Base-by-base conservation (phyloP, 2,888 invertebrate species). In the Ganaspis brasiliensis region DNA sequence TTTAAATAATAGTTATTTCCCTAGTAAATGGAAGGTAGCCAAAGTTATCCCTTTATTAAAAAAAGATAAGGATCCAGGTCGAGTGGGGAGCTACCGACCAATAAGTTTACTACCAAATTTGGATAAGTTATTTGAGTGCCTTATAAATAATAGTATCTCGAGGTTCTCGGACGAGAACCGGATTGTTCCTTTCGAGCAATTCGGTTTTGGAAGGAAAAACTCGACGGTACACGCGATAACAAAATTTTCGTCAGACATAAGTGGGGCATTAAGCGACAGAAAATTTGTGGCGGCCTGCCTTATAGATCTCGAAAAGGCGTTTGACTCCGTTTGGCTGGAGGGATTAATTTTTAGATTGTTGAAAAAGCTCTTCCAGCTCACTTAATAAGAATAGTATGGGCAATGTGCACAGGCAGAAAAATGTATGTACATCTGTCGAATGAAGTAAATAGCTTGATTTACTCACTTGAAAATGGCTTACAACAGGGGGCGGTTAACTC, bases 1-100 rank as follows among this genome's bases (percentile, higher is more conserved):
- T 2, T 52, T 78, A 19, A 87, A 89, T n/a, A 83, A 81, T n/a
- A 81, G 74, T 5, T 80, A 84, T 35, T 88, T 87, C 79, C 87
- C 89, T 0, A 31, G 31, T 0, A 73, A n/a, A 2, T 83, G 82
- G 82, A 83, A 82, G 76, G 77, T 21, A 12, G 83, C 83, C 0
- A 87, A 84, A 75, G 57, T 84, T 0, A 80, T 84, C 0, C 72
- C 84, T 0, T 52, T 84, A 9, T 12, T 56, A 35, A 81, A 83
- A 76, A 79, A 78, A 76, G 55, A 40, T 56, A 80, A 78, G 57
- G 72, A 77, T 19, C 10, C 5, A 1, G 26, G 55, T 0, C 31
- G 76, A 10, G 80, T 82, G 0, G 24, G 72, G 0, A 85, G 77
- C 31, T 85, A 82, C 8, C 40, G 85, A n/a, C 84, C 85, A 3